phyloP scores from a whole-genome alignment of 1,140 invertebrate genomes.

The Atta colombica region DNA sequence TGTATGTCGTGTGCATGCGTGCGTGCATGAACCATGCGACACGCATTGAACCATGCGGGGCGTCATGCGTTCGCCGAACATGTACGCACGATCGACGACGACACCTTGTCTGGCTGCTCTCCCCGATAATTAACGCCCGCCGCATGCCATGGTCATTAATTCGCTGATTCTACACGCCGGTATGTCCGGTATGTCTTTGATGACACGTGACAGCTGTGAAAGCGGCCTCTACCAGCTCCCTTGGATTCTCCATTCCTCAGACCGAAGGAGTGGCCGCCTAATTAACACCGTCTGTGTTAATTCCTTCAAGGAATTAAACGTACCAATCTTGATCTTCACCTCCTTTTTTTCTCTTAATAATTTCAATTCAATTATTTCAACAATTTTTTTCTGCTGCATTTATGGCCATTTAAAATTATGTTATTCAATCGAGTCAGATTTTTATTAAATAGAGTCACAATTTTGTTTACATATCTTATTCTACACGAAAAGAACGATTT shows the following conservation, averaged over 20 bases:
- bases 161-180: slow-evolving; percentile 67
- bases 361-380: neutral
- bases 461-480: neutral
- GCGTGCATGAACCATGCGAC: slow-evolving; percentile 46
- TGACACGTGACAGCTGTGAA: slow-evolving; percentile 57
- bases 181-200: slow-evolving; percentile 66
- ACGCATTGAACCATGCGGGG: slow-evolving; percentile 42
- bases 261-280: slow-evolving; percentile 28
- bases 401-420: neutral
- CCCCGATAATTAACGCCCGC: slow-evolving; percentile 71
- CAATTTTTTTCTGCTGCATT: neutral
- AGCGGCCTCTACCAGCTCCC: slow-evolving; percentile 14
- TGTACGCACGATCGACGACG: slow-evolving; percentile 52
- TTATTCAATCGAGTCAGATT: neutral
- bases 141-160: slow-evolving; percentile 71
- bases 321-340: neutral
- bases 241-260: slow-evolving; percentile 7
- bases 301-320: slow-evolving; percentile 1
- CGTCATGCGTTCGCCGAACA: slow-evolving; percentile 39
- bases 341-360: neutral
- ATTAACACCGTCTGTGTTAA: slow-evolving; percentile 52
- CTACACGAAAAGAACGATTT: too few relatives aligned
- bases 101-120: slow-evolving; percentile 61
- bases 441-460: neutral
- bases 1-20: neutral